Base-by-base conservation (phyloP, 2,888 invertebrate genomes). In the Drosophila testacea region DNA sequence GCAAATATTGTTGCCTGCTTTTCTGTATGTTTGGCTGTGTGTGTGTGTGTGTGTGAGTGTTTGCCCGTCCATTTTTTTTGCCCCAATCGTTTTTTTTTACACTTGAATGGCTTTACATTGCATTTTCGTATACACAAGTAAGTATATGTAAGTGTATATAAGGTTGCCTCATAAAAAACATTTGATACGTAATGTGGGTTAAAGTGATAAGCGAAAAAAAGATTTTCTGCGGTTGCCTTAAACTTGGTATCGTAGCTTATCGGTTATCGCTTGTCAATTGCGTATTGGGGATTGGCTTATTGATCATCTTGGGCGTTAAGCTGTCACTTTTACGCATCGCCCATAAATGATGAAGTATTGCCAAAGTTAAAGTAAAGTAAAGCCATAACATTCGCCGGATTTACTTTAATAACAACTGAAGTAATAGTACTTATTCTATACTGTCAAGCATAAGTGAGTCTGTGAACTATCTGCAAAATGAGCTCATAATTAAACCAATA, bases 251-350 rank as follows among this genome's bases (percentile, higher is more conserved):
- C 32, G n/a, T 11, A 27, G 41, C 55, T 60, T 60, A 60, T 60
- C 59, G 41, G 42, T 60, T 60, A 60, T 60, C 59, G 59, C 44
- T 55, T 76, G 79, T 79, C 76, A 74, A 81, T 81, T 68, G 84
- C 55, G 36, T 48, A 66, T 71, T 57, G 50, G 64, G 60, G 68
- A 83, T 81, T 87, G 81, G 66, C 84, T 85, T 83, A 83, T 83
- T 83, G 86, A 83, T 83, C 86, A 88, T 88, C 83, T 79, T 47
- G 39, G 46, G 63, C 66, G 80, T 63, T 56, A 50, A 69, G 86
- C 88, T 83, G 80, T 76, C 83, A 73, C 41, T 72, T 83, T 79
- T 68, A 79, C 66, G 76, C 67, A 67, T 30, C 50, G 50, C 47
- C 56, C 76, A 70, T 64, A 76, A 72, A 69, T 57, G 48, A 54